Percentiles rank a stretch among this genome's conserved stretches.
phyloP scores from a whole-genome alignment of 2,888 invertebrate species.

The Panzeria rudis region DNA sequence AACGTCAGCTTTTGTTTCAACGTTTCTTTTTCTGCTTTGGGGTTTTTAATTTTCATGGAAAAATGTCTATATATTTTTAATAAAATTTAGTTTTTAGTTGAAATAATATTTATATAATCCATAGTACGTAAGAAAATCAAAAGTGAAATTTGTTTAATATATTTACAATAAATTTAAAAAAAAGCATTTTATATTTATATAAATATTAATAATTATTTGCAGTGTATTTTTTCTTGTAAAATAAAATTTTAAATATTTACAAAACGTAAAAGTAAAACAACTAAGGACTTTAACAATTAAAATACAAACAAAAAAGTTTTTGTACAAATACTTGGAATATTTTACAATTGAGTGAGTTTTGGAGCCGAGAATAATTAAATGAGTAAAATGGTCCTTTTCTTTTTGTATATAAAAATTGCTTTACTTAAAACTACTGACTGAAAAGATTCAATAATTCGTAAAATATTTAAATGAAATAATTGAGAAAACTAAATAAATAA shows the following conservation, averaged over 20 bases:
- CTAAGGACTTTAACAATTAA: conserved; percentile 29
- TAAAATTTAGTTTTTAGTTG: conserved; percentile 70
- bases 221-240: conserved; percentile 58
- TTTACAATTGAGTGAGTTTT: conserved; percentile 37
- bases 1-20: conserved; percentile 38
- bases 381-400: conserved; percentile 28
- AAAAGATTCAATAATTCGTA: conserved; percentile 5
- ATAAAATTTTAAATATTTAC: conserved; percentile 61
- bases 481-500: conserved; percentile 3
- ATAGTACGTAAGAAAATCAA: conserved; percentile 35
- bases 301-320: conserved; percentile 23
- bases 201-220: conserved; percentile 58
- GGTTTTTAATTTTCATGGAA: conserved; percentile 2
- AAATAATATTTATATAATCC: conserved; percentile 47
- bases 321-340: conserved; percentile 48
- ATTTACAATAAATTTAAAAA: conserved; percentile 46
- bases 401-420: conserved; percentile 27
- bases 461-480: background rate
- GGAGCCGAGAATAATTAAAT: conserved; percentile 36
- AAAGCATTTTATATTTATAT: conserved; percentile 62
- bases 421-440: conserved; percentile 31
- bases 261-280: conserved; percentile 48
- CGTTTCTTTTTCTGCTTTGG: conserved; percentile 30
- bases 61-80: conserved; percentile 35
- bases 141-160: conserved; percentile 37